Evolutionary conservation across 2,797 vertebrate species (phyloP).

Genomic region (Notolepis coatsorum): DNA sequence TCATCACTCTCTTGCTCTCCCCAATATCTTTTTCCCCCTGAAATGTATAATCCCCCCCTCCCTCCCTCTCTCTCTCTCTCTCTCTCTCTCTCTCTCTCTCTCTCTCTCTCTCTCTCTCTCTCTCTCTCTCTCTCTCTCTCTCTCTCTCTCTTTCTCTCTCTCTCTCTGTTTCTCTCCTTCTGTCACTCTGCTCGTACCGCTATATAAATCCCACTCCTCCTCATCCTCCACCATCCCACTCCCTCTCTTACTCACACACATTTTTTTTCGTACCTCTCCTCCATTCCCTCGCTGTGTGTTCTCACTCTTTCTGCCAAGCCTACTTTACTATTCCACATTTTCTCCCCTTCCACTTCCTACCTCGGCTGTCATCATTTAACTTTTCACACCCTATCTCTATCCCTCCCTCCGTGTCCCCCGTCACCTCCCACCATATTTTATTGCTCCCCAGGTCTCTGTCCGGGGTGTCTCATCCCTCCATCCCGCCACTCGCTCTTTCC

Average conservation of each 20-base stretch:
- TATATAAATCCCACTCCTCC: conserved; percentile 8
- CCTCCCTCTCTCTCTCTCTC: conserved; percentile 17
- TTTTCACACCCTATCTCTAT: background rate
- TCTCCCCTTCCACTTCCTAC: no score
- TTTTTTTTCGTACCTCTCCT: no score
- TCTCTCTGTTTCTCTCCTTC: background rate
- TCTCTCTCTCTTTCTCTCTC: conserved; percentile 13
- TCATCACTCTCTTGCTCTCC: conserved; percentile 72
- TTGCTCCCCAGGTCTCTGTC: no score
- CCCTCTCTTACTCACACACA: background rate
- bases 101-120: conserved; percentile 17
- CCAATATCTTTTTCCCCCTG: conserved; percentile 69
- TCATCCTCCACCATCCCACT: no score
- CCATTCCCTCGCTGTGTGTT: no score
- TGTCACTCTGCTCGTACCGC: background rate
- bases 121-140: conserved; percentile 24
- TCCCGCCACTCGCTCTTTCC: background rate
- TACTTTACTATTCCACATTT: no score
- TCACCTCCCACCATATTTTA: background rate
- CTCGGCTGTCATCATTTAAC: no score
- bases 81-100: conserved; percentile 54
- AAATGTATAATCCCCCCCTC: conserved; percentile 73
- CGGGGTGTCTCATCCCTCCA: background rate
- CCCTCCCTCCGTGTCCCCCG: background rate
- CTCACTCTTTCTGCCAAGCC: no score